phyloP scores from a whole-genome alignment of 2,888 invertebrate genomes.

The Rhamphomyia laevipes region DNA sequence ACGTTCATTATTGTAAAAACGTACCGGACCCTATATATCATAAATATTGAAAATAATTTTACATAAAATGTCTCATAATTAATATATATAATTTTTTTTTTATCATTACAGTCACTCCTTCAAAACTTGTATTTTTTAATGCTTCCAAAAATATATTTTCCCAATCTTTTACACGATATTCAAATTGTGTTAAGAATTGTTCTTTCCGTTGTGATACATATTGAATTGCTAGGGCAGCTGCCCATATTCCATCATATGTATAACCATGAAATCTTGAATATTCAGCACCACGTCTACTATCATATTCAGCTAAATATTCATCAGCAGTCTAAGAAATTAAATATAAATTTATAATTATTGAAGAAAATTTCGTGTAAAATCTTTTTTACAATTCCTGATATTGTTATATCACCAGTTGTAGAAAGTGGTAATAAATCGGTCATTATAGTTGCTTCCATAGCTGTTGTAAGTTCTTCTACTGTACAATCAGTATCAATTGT shows the following conservation, averaged over 20 bases:
- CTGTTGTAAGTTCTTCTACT: slow-evolving; percentile 57
- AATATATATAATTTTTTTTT: neutral
- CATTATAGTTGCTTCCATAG: slow-evolving; percentile 77
- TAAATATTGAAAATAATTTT: neutral
- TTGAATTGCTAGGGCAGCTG: slow-evolving; percentile 89
- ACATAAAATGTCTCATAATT: neutral
- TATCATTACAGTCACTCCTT: slow-evolving; percentile 66
- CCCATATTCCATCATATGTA: slow-evolving; percentile 97
- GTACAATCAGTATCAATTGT: slow-evolving; percentile 53
- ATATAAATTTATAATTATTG: neutral
- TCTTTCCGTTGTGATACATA: slow-evolving; percentile 73
- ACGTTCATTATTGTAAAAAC: slow-evolving; percentile 90
- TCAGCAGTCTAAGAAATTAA: slow-evolving; percentile 61
- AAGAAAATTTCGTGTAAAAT: neutral
- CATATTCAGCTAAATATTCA: slow-evolving; percentile 77
- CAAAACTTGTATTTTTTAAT: slow-evolving; percentile 82
- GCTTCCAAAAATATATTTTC: slow-evolving; percentile 78
- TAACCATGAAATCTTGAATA: slow-evolving; percentile 95
- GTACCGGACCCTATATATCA: slow-evolving; percentile 63
- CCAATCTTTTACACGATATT: slow-evolving; percentile 77
- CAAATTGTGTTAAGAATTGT: slow-evolving; percentile 69
- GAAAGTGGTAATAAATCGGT: slow-evolving; percentile 80
- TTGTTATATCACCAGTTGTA: slow-evolving; percentile 74
- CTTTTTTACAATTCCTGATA: slow-evolving; percentile 75
- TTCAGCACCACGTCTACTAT: slow-evolving; percentile 63